Evolutionary conservation across 2,888 invertebrate species (phyloP).

Genomic region (Steinernema scapterisci): DNA sequence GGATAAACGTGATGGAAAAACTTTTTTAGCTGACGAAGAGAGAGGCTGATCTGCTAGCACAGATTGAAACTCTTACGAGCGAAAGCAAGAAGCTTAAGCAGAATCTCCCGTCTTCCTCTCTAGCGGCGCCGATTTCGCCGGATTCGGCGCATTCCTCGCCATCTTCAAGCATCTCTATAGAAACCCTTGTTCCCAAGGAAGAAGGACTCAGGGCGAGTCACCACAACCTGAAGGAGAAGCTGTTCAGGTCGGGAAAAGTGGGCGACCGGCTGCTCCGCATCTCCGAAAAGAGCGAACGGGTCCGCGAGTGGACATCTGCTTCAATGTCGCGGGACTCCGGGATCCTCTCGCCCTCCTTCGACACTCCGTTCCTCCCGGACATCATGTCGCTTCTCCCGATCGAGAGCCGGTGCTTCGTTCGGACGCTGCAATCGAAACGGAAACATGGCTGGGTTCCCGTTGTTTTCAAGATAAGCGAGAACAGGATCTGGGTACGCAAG

Average conservation of each 20-base stretch:
- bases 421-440: conserved; percentile 4
- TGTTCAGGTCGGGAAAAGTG: background rate
- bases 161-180: conserved; percentile 11
- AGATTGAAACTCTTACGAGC: background rate
- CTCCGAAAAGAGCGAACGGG: background rate
- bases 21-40: background rate
- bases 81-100: background rate
- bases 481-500: background rate
- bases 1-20: background rate
- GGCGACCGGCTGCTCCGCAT: conserved; percentile 1
- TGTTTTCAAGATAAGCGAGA: conserved; percentile 1
- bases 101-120: background rate
- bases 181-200: background rate
- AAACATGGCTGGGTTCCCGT: background rate
- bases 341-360: background rate
- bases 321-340: conserved; percentile 12
- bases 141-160: conserved; percentile 12
- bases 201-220: background rate
- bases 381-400: background rate
- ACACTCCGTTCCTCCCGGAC: background rate
- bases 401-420: conserved; percentile 17
- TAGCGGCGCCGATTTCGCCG: background rate
- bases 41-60: background rate
- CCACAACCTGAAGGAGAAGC: background rate
- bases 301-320: conserved; percentile 11